These are phyloP conservation scores for Nettapus auritus DNA, from an alignment of 2,113 vertebrate species.

Conservation along the genomic window DNA sequence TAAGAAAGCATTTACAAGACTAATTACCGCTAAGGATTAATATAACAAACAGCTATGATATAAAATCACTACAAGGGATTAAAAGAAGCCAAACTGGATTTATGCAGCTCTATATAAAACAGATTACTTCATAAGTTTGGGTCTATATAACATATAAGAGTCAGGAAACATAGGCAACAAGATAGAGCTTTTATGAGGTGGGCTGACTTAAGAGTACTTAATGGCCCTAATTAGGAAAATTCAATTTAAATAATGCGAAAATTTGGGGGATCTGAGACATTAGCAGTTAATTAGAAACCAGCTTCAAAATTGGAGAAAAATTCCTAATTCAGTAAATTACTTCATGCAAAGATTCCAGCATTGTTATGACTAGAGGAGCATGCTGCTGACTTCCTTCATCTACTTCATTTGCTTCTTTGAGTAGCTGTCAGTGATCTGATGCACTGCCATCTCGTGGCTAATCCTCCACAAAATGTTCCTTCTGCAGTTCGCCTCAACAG, in stretches of 20 bases:
- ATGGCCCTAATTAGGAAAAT: fast-evolving
- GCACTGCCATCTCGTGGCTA: not conserved
- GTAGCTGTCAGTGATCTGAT: not conserved
- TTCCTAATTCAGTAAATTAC: not conserved
- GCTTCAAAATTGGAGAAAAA: fast-evolving
- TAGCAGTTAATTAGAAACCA: not conserved
- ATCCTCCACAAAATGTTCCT: not conserved
- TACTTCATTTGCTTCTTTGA: not conserved
- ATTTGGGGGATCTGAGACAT: not conserved
- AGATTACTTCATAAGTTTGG: not conserved
- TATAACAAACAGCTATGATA: too few species aligned
- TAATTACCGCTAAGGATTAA: not conserved
- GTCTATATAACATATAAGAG: not conserved
- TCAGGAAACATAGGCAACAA: not conserved
- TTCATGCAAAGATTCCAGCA: not conserved
- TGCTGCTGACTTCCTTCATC: not conserved
- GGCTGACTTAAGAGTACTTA: fast-evolving
- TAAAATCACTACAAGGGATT: not conserved
- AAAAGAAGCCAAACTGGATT: not conserved
- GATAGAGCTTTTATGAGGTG: not conserved
- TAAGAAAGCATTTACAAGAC: not conserved
- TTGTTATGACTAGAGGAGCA: not conserved
- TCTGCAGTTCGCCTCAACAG: not conserved
- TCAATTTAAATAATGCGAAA: not conserved
- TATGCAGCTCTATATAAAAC: not conserved